Conservation (phyloP, 2,797 vertebrate species). For the Lithobates pipiens region DNA sequence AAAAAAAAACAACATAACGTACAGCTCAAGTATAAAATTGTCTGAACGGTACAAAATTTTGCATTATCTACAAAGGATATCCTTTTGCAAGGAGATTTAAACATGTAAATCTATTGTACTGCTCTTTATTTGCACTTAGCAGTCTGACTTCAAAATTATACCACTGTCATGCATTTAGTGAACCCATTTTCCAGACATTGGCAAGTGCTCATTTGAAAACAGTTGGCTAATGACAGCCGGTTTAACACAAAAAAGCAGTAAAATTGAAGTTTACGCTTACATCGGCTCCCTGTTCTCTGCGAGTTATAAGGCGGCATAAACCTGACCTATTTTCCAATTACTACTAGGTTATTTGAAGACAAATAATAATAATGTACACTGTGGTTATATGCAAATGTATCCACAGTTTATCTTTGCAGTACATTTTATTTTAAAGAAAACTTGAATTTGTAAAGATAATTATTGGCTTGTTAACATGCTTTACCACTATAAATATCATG, state of each 20-base stretch:
- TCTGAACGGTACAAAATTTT: background rate
- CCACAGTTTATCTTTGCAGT: background rate
- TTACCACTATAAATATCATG: background rate
- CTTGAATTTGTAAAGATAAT: background rate
- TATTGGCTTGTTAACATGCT: background rate
- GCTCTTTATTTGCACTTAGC: conserved; percentile 43
- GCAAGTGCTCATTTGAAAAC: conserved; percentile 42
- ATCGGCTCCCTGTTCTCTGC: conserved; percentile 6
- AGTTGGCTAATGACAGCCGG: conserved; percentile 47
- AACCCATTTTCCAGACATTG: conserved; percentile 38
- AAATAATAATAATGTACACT: background rate
- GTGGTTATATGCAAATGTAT: background rate
- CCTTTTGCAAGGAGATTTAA: conserved; percentile 12
- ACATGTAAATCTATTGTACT: background rate
- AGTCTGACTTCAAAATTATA: conserved; percentile 39
- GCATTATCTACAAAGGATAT: background rate
- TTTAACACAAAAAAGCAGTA: conserved; percentile 38
- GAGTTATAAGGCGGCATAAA: background rate
- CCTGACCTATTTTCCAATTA: conserved; percentile 39
- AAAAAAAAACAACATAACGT: background rate
- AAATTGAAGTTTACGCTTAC: conserved; percentile 40
- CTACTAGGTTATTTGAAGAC: background rate
- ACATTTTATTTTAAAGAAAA: background rate
- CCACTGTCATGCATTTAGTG: conserved; percentile 39
- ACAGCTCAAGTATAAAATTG: background rate